Percentiles rank a stretch among this genome's conserved stretches.
These are phyloP conservation scores for Leptoteleia sp. DNA, from an alignment of 1,140 invertebrate species.

Conservation along the genomic window DNA sequence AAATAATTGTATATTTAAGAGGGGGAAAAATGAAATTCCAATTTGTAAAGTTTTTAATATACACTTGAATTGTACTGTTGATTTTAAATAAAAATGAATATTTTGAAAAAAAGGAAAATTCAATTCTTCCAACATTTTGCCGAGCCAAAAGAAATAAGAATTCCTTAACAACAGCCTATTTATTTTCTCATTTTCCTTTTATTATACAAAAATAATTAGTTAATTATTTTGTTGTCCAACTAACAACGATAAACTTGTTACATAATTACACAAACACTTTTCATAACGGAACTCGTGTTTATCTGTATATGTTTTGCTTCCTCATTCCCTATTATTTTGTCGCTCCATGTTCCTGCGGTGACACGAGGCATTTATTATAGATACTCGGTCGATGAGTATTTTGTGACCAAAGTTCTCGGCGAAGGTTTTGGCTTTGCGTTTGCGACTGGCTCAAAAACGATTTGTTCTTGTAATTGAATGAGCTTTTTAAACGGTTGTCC, in stretches of 20 bases:
- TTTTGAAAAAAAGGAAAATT: too few relatives aligned
- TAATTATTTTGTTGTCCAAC: conserved; percentile 4
- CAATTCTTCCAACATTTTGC: too few relatives aligned
- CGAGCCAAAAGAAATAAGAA: not conserved
- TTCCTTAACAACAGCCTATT: not conserved
- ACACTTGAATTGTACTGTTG: too few relatives aligned
- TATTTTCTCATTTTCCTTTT: conserved; percentile 5
- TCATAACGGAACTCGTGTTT: not conserved
- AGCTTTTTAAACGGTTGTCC: conserved; percentile 74
- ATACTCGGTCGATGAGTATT: conserved; percentile 76
- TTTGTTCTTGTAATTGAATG: conserved; percentile 72
- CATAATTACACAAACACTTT: conserved; percentile 19
- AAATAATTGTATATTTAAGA: too few relatives aligned
- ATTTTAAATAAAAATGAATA: too few relatives aligned
- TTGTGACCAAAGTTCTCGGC: conserved; percentile 74
- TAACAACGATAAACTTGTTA: conserved; percentile 14
- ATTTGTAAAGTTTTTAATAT: too few relatives aligned
- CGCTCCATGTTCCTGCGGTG: too few relatives aligned
- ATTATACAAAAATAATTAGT: conserved; percentile 47
- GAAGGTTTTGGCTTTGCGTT: conserved; percentile 70
- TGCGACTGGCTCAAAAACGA: conserved; percentile 68
- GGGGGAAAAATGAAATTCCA: too few relatives aligned
- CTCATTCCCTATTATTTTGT: too few relatives aligned
- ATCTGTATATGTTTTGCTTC: too few relatives aligned
- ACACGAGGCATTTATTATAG: too few relatives aligned